phyloP scores from a whole-genome alignment of 2,113 vertebrate genomes.

The Pimephales promelas region DNA sequence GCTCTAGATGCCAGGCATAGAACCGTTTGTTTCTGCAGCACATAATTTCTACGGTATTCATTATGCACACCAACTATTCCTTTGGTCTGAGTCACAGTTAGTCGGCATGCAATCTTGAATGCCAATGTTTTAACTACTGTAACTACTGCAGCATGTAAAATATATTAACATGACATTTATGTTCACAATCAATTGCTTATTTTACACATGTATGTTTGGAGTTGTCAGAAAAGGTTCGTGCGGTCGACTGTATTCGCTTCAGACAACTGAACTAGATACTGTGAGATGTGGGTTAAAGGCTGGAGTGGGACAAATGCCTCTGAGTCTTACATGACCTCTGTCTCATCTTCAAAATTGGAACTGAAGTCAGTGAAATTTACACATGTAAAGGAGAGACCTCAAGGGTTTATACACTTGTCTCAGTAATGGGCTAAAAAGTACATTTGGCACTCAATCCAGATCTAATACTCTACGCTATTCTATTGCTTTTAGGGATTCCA shows the following conservation, averaged over 20 bases:
- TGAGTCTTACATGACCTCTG: conserved; percentile 33
- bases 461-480: conserved; percentile 19
- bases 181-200: background rate
- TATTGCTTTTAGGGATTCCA: conserved; percentile 44
- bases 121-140: conserved; percentile 1
- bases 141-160: background rate
- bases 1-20: background rate
- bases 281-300: conserved; percentile 34
- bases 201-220: background rate
- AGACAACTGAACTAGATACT: conserved; percentile 30
- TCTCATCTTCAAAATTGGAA: conserved; percentile 33
- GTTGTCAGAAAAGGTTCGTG: background rate
- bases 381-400: conserved; percentile 37
- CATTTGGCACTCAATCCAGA: conserved; percentile 26
- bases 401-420: conserved; percentile 39
- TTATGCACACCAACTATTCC: conserved; percentile 5
- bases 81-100: conserved; percentile 1
- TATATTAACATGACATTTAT: background rate
- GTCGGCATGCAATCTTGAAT: background rate
- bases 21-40: background rate
- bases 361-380: conserved; percentile 38
- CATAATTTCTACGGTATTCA: background rate
- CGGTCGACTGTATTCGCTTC: background rate
- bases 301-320: conserved; percentile 16
- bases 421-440: conserved; percentile 33